These are phyloP conservation scores for Lysiphlebus fabarum DNA, from an alignment of 1,140 invertebrate species.

Conservation along the genomic window DNA sequence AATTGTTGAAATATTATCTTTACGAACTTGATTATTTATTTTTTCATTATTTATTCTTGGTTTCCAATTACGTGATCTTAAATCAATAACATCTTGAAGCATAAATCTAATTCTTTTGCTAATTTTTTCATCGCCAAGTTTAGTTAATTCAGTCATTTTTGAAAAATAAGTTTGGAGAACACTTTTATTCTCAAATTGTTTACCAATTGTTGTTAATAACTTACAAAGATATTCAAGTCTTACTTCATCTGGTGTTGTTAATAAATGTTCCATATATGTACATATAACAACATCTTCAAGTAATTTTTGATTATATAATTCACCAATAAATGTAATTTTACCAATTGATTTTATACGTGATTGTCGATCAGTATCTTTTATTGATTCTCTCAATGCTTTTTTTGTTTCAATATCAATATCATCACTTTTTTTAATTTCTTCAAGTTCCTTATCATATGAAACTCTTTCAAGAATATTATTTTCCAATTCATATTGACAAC, in stretches of 20 bases:
- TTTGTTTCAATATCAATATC: conserved; percentile 64
- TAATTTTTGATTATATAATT: conserved; percentile 90
- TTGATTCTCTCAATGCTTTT: conserved; percentile 64
- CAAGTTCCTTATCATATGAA: conserved; percentile 57
- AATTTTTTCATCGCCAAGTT: conserved; percentile 55
- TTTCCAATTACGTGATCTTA: conserved; percentile 81
- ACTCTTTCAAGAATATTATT: conserved; percentile 70
- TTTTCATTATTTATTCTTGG: conserved; percentile 79
- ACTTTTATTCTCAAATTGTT: conserved; percentile 70
- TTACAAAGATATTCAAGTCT: conserved; percentile 90
- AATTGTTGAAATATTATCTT: conserved; percentile 64
- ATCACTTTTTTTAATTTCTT: conserved; percentile 63
- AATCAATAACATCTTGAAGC: conserved; percentile 91
- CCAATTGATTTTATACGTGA: conserved; percentile 79
- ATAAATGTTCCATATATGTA: conserved; percentile 75
- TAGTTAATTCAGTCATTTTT: conserved; percentile 66
- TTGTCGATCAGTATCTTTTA: conserved; percentile 74
- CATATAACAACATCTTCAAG: conserved; percentile 86
- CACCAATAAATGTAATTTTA: conserved; percentile 84
- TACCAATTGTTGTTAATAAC: conserved; percentile 85
- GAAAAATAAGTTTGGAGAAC: conserved; percentile 58
- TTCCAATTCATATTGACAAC: conserved; percentile 86
- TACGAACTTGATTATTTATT: conserved; percentile 90
- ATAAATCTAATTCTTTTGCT: conserved; percentile 86
- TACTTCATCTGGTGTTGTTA: conserved; percentile 80